phyloP scores from a whole-genome alignment of 2,113 vertebrate genomes.

The Limnothrissa miodon region DNA sequence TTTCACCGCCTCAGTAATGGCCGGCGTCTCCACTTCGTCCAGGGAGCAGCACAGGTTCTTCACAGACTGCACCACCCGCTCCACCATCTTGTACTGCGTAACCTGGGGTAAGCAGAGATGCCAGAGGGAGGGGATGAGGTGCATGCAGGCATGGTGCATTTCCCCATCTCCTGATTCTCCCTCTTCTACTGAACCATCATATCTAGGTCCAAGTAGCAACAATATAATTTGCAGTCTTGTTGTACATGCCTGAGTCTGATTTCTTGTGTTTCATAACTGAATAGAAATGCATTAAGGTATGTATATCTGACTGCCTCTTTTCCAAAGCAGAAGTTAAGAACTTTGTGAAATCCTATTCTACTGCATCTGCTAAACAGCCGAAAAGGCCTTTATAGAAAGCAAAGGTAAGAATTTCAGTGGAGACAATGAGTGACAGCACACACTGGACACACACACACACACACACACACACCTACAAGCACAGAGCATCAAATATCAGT shows the following conservation, averaged over 20 bases:
- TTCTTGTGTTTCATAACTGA: background rate
- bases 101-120: conserved; percentile 53
- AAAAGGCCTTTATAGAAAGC: no score
- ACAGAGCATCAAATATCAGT: background rate
- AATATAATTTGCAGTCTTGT: background rate
- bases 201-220: background rate
- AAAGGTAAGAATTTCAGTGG: no score
- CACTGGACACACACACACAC: background rate
- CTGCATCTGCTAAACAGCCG: no score
- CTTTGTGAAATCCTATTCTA: no score
- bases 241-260: background rate
- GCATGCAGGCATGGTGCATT: no score
- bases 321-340: no score
- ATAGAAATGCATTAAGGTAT: no score
- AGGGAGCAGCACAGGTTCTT: conserved; percentile 88
- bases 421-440: background rate
- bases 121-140: background rate
- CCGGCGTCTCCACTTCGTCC: conserved; percentile 87
- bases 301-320: no score
- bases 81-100: conserved; percentile 84
- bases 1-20: conserved; percentile 83
- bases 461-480: background rate
- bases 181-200: background rate
- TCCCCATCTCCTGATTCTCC: background rate
- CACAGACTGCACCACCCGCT: conserved; percentile 84